Evolutionary conservation across 2,888 invertebrate genomes (phyloP), one percentile per base, ranked within the genome.

Genomic region (Dicycla oo): DNA sequence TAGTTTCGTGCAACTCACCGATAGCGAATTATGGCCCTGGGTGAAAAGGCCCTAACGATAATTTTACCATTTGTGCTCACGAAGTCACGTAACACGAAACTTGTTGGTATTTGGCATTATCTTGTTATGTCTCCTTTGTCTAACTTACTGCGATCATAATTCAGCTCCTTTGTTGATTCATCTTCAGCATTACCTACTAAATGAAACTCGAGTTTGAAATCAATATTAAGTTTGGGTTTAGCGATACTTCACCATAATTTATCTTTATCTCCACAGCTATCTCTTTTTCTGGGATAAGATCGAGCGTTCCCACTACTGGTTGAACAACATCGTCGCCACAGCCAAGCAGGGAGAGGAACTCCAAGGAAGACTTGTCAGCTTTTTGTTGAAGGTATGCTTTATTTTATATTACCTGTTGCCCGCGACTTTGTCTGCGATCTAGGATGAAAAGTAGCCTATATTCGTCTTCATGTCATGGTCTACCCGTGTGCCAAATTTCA

Each of bases 231-330:
- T 34, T 34, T 34, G 6, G 34, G 4, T 34, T 5, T 34, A 34
- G 30, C 30, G 2, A 30, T 34, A 15, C 15, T 51, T 66, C 0
- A 8, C 6, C 43, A 34, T 34, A 34, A 20, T 34, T 23, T 3
- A 3, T 26, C 2, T 1, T 47, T 15, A 3, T 66, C 30, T 77
- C 80, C 80, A 5, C 90, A 96, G 97, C 60, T 98, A 98, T 92
- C 95, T 99, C 13, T 99, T 98, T 94, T 99, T 98, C 93, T 99
- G 98, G 98, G 99, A 99, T 89, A 99, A 99, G 96, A 97, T 99
- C 77, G 99, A 99, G 92, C 96, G 98, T 11, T 97, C 98, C 79
- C 98, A 99, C 93, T 98, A 97, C 91, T 98, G 98, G 94, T 94
- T 99, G 54, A 97, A 98, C 90, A 98, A 97, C 83, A 97, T 98